Evolutionary conservation across 2,797 vertebrate genomes (phyloP), one percentile per base, ranked within the genome.

Genomic region (Cirrhinus mrigala): DNA sequence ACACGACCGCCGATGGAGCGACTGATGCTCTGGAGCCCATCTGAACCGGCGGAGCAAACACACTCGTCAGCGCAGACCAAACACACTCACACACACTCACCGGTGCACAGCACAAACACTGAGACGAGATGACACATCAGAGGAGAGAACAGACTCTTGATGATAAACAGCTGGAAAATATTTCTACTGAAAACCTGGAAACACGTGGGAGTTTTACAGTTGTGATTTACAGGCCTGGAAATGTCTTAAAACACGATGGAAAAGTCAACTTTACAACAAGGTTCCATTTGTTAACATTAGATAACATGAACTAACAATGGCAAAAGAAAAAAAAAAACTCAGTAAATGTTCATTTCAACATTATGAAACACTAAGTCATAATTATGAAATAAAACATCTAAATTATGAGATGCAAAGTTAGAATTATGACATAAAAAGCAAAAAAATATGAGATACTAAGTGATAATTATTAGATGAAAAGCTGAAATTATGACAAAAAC

Each of bases 1-100:
- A 94, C 93, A 76, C 95, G 93, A 24, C 96, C 96, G 85, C 89
- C 95, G 2, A 96, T 96, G 90, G 97, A 97, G 83, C 96, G 96
- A 88, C 93, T 94, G 68, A 90, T 94, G 92, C 89, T 91, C 54
- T 88, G 79, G 48, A 93, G 94, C 85, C 29, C 78, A 2, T 70
- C 86, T 20, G 74, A 82, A 18, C 15, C 71, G 2, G 58, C 48
- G 2, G 22, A 75, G 14, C 90, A 90, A 1, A 88, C 90, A 82
- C 91, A 78, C 16, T 71, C 29, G 5, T 68, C 22, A 66, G 44
- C 44, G 44, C 75, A 16, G 54, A 81, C 6, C 6, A 75, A 40
- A 87, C 88, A 73, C 90, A 92, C 22, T 91, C 27, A 33, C 37
- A 75, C n/a, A 12, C 58, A 12, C 58, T 5, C 58, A 60, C n/a